Conservation (phyloP, 2,888 invertebrate species). For the Tridacna crocea region DNA sequence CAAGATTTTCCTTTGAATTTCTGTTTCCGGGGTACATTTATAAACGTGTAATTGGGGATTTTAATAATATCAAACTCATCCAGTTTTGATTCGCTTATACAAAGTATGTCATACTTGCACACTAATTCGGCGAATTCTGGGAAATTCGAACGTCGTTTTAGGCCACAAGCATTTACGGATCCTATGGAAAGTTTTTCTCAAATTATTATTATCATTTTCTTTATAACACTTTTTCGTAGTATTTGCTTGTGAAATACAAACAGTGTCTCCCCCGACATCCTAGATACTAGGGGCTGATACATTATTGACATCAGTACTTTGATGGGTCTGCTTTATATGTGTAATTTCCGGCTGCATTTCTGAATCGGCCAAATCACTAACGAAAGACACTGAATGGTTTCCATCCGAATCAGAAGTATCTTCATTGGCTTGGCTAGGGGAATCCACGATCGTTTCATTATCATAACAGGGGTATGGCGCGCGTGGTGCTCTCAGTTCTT, state of each 20-base stretch:
- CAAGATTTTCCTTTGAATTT: too few species aligned
- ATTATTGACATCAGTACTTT: background rate
- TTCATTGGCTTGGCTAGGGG: background rate
- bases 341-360: background rate
- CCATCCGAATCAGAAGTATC: background rate
- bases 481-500: background rate
- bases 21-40: background rate
- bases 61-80: background rate
- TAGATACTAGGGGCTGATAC: background rate
- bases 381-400: background rate
- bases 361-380: background rate
- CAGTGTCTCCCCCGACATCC: too few species aligned
- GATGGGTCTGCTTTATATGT: background rate
- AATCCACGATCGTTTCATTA: background rate
- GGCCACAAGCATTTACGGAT: constrained; percentile 16
- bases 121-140: constrained; percentile 9
- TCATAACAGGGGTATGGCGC: background rate
- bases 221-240: background rate
- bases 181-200: background rate
- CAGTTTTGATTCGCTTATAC: background rate
- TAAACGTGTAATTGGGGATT: too few species aligned
- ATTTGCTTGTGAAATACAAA: too few species aligned
- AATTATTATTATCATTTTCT: background rate
- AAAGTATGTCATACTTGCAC: background rate
- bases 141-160: constrained; percentile 1